Evolutionary conservation across 2,113 vertebrate genomes (phyloP).

Genomic region (Scatophagus argus): DNA sequence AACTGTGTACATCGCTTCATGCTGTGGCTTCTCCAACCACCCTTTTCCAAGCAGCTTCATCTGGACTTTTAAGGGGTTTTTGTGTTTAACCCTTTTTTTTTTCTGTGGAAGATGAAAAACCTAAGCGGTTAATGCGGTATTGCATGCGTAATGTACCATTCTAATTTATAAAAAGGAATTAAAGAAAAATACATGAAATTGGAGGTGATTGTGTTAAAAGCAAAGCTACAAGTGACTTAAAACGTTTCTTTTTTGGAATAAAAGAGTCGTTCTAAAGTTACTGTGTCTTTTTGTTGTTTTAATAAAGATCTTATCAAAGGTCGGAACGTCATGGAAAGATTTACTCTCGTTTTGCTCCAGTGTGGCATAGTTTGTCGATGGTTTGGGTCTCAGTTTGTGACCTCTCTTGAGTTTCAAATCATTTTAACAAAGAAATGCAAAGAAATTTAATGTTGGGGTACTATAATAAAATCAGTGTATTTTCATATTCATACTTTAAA

Average conservation of each 20-base stretch:
- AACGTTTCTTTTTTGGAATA: constrained; percentile 82
- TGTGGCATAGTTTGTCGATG: not conserved
- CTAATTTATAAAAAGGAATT: constrained; percentile 79
- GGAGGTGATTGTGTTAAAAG: constrained; percentile 79
- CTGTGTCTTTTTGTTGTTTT: not conserved
- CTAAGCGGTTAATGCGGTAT: constrained; percentile 81
- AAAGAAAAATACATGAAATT: constrained; percentile 73
- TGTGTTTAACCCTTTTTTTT: constrained; percentile 63
- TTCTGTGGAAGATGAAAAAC: constrained; percentile 80
- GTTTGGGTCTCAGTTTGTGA: not conserved
- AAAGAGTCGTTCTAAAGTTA: constrained; percentile 70
- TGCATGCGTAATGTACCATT: constrained; percentile 85
- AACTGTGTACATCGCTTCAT: constrained; percentile 80
- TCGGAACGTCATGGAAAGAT: not conserved
- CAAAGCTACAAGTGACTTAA: constrained; percentile 78
- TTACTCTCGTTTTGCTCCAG: too few species aligned
- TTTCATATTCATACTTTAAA: not conserved
- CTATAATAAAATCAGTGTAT: not conserved
- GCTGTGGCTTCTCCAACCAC: constrained; percentile 73
- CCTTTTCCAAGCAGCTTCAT: constrained; percentile 75
- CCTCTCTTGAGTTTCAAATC: too few species aligned
- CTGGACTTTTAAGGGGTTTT: constrained; percentile 67
- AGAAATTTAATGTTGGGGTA: too few species aligned
- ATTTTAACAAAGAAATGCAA: too few species aligned
- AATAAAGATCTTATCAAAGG: not conserved